Evolutionary conservation across 2,797 vertebrate genomes (phyloP), one percentile per base, ranked within the genome.

Genomic region (Coccyzus lansbergi): DNA sequence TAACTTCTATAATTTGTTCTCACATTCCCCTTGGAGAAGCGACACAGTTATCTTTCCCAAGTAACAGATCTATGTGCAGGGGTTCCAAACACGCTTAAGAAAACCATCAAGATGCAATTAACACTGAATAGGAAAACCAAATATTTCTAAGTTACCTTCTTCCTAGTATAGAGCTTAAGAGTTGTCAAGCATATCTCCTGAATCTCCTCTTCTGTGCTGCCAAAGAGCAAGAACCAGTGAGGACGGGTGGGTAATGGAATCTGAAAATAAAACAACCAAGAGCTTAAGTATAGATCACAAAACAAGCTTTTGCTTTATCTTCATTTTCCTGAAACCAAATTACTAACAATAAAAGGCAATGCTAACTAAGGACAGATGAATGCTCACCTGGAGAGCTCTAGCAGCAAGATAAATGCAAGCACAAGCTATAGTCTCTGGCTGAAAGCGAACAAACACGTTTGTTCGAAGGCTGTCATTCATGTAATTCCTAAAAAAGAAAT

Each of bases 351-450:
- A 53, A 29, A 25, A 76, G 20, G 25, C 18, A 58, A 12, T 3
- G 33, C 55, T 59, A 52, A 36, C 17, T 25, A 13, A 51, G 44
- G 36, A 40, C 10, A 81, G 36, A 25, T 0, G 1, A 48, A 34
- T 6, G 88, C 95, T 85, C 89, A 99, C 99, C 98, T 99, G 99
- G 85, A 99, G 98, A 79, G 99, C 99, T 96, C 99, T 98, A 74
- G 99, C 99, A 88, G 99, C 99, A 4, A 99, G 99, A 97, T 98
- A 99, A 97, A 99, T 99, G 96, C 99, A 99, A 96, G 99, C 99
- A 96, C 99, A 99, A 5, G 99, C 99, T 65, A 99, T 99, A 3
- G 99, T 99, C 97, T 99, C 99, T 9, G 99, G 98, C 97, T 99
- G 99, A 97, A 99, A 99, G 95, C 98, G 98, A 96, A 99, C 99